phyloP scores from a whole-genome alignment of 2,113 vertebrate species.

The Neopipo cinnamomea region DNA sequence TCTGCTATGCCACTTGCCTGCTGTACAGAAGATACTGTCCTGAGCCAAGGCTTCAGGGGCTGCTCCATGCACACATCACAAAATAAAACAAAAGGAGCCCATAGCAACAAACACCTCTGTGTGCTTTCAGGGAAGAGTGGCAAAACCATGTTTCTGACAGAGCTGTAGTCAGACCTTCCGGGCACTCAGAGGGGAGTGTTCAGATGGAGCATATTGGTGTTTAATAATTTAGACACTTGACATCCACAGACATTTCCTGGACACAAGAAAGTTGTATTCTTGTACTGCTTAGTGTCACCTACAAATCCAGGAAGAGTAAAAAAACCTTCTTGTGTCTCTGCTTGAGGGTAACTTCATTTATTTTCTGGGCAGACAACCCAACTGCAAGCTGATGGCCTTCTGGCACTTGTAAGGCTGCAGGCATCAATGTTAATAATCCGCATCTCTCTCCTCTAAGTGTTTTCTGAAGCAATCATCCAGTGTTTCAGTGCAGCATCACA shows the following conservation, averaged over 20 bases:
- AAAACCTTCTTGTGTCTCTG: neutral
- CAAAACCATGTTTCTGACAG: neutral
- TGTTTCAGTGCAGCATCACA: neutral
- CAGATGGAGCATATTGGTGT: neutral
- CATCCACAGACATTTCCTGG: neutral
- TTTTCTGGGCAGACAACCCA: neutral
- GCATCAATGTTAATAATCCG: neutral
- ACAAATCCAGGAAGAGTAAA: neutral
- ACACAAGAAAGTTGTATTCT: neutral
- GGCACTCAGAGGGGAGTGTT: neutral
- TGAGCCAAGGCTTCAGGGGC: neutral
- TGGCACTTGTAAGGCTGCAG: neutral
- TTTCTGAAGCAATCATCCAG: neutral
- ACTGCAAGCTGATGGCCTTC: neutral
- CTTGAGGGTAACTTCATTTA: neutral
- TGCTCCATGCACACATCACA: neutral
- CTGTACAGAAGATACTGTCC: neutral
- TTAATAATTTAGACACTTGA: neutral
- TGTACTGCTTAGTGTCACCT: neutral
- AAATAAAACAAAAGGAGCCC: neutral
- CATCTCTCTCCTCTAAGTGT: neutral
- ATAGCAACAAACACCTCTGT: neutral
- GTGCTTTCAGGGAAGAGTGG: neutral
- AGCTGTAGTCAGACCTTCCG: neutral
- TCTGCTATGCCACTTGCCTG: fast-evolving